Percentiles rank a stretch among this genome's conserved stretches.
phyloP scores from a whole-genome alignment of 2,797 vertebrate species.

The Capromys pilorides region DNA sequence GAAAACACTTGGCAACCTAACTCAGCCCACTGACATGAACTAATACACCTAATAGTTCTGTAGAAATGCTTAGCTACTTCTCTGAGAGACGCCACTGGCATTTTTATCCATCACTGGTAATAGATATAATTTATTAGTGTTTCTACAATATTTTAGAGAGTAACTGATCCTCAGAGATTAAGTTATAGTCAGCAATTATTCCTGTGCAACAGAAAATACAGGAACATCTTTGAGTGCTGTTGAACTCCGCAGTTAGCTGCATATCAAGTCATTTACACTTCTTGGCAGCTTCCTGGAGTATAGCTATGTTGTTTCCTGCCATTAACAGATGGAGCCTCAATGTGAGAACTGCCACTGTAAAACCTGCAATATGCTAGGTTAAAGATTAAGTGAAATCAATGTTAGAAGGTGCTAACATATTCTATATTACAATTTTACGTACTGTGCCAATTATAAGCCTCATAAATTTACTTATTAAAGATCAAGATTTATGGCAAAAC shows the following conservation, averaged over 20 bases:
- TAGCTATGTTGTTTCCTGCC: conserved; percentile 52
- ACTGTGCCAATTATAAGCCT: conserved; percentile 55
- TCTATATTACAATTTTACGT: background rate
- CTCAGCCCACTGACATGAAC: conserved; percentile 54
- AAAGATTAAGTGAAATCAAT: conserved; percentile 74
- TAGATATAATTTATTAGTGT: conserved; percentile 30
- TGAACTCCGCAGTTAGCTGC: conserved; percentile 64
- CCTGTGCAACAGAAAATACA: conserved; percentile 13
- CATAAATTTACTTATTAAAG: conserved; percentile 64
- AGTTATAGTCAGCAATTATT: conserved; percentile 25
- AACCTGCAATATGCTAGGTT: conserved; percentile 70
- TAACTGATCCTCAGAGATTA: background rate
- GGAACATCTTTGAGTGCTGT: conserved; percentile 33
- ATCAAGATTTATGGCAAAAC: conserved; percentile 58
- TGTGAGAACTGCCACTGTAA: conserved; percentile 67
- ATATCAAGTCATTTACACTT: conserved; percentile 76
- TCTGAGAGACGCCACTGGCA: conserved; percentile 17
- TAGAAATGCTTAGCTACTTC: conserved; percentile 43
- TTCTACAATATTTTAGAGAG: conserved; percentile 10
- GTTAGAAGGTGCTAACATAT: conserved; percentile 11
- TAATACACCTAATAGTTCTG: conserved; percentile 61
- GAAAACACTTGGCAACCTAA: conserved; percentile 67
- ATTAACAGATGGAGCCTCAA: conserved; percentile 73
- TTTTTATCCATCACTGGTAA: background rate
- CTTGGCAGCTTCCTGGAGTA: conserved; percentile 62